Evolutionary conservation across 2,113 vertebrate genomes (phyloP).

Genomic region (Fregata magnificens): DNA sequence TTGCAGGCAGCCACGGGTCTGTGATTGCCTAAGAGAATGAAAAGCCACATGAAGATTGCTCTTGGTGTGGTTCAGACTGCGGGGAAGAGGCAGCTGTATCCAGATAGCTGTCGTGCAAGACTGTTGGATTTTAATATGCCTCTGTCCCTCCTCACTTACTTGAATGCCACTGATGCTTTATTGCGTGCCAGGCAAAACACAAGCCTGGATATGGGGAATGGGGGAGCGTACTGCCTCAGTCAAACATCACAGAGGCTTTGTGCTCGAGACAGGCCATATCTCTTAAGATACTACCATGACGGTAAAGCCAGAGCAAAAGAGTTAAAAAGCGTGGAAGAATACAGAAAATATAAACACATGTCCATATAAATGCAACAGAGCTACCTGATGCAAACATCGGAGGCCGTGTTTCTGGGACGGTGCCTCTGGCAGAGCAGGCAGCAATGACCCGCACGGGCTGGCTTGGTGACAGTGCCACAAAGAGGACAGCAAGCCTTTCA

Average conservation of each 20-base stretch:
- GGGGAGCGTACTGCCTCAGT: not conserved
- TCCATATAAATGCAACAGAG: not conserved
- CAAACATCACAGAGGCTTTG: fast-evolving
- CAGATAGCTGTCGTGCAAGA: not conserved
- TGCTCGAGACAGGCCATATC: fast-evolving
- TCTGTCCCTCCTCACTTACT: not conserved
- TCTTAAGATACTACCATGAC: too few relatives aligned
- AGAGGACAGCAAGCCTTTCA: not conserved
- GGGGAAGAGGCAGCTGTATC: not conserved
- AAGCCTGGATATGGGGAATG: not conserved
- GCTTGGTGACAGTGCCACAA: not conserved
- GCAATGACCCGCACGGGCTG: not conserved
- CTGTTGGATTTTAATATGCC: not conserved
- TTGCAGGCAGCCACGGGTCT: not conserved
- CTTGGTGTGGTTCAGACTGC: not conserved
- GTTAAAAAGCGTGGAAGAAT: not conserved
- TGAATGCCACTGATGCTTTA: not conserved
- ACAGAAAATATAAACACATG: not conserved
- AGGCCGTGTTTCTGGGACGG: not conserved
- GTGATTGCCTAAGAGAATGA: not conserved
- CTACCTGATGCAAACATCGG: too few relatives aligned
- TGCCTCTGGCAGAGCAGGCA: not conserved
- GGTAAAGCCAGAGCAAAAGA: not conserved
- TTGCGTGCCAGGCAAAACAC: not conserved
- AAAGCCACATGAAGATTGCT: not conserved